A percentile compares a stretch with the other conserved stretches of the same genome.
Conservation (phyloP, 1,140 invertebrate species). For the Lasioglossum albipes region DNA sequence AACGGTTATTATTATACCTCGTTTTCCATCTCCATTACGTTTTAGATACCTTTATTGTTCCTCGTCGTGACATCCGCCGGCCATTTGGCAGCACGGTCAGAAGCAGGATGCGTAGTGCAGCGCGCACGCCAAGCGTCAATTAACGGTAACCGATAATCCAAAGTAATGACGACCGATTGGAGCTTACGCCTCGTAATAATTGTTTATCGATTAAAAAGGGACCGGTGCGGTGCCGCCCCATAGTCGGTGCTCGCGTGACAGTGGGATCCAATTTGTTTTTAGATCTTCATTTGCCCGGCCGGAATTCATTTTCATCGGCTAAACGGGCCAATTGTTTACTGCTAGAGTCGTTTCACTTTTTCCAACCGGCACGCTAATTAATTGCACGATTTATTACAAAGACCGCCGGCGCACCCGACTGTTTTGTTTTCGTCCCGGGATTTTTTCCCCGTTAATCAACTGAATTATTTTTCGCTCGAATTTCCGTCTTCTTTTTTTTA, state of each 20-base stretch:
- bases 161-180: conserved; percentile 55
- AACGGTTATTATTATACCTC: background rate
- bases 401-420: no score
- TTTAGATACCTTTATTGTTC: conserved; percentile 44
- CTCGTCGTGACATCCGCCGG: conserved; percentile 36
- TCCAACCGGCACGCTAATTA: no score
- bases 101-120: conserved; percentile 36
- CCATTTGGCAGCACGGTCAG: conserved; percentile 28
- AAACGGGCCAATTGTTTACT: background rate
- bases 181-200: conserved; percentile 50
- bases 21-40: conserved; percentile 13
- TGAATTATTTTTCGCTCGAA: no score
- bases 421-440: no score
- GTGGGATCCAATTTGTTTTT: conserved; percentile 13
- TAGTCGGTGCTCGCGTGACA: background rate
- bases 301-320: background rate
- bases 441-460: no score
- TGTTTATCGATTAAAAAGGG: conserved; percentile 52
- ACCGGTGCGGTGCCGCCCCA: no score
- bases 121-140: conserved; percentile 39
- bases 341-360: background rate
- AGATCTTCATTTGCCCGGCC: background rate
- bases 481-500: no score
- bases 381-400: no score
- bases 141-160: conserved; percentile 57